Conservation (phyloP, 2,888 invertebrate species). For the Cabera pusaria region DNA sequence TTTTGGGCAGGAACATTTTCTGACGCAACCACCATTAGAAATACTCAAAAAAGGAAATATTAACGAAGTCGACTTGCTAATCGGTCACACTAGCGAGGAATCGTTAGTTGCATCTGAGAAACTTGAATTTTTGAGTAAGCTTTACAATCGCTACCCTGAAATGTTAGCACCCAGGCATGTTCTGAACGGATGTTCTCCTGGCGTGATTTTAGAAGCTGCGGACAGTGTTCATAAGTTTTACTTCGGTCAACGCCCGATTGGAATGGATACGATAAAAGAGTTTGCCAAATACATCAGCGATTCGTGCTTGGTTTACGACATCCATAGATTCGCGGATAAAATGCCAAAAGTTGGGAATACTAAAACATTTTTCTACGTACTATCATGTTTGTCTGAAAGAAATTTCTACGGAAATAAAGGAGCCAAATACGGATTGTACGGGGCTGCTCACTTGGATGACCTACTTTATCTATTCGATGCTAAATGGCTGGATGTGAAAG, state of each 20-base stretch:
- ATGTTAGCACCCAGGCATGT: conserved; percentile 48
- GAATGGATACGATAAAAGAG: conserved; percentile 36
- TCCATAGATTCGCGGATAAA: conserved; percentile 29
- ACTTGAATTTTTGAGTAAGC: conserved; percentile 19
- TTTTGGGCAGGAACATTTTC: conserved; percentile 47
- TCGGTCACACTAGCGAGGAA: conserved; percentile 88
- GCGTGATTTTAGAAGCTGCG: conserved; percentile 40
- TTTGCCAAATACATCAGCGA: conserved; percentile 40
- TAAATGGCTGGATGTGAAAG: conserved; percentile 38
- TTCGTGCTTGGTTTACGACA: conserved; percentile 33
- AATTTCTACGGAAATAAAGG: conserved; percentile 45
- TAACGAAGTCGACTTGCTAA: conserved; percentile 84
- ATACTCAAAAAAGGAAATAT: conserved; percentile 64
- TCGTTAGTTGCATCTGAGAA: conserved; percentile 49
- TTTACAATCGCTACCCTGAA: conserved; percentile 44
- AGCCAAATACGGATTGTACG: conserved; percentile 42
- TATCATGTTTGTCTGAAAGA: conserved; percentile 49
- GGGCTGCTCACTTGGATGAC: conserved; percentile 58
- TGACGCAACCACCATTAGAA: conserved; percentile 42
- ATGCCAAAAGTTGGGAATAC: conserved; percentile 21
- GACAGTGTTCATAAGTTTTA: conserved; percentile 47
- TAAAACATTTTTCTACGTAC: conserved; percentile 41
- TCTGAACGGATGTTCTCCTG: conserved; percentile 33
- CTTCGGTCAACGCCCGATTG: conserved; percentile 41
- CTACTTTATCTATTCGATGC: conserved; percentile 55